Base-by-base conservation (phyloP, 2,113 vertebrate genomes). In the Tenebrosternarchus preto region DNA sequence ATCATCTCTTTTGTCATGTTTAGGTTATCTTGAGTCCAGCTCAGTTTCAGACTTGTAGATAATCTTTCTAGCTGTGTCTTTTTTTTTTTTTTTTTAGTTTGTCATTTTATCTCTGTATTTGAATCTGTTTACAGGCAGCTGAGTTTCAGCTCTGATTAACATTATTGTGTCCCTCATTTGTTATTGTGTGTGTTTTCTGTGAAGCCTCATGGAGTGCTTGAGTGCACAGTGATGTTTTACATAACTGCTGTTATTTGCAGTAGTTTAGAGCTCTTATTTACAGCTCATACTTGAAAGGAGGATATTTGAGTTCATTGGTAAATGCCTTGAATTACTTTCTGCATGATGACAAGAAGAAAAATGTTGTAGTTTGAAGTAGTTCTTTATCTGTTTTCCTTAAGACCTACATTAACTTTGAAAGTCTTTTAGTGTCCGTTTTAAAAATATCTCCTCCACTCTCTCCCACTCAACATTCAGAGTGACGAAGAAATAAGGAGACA, bases 401-500 rank as follows among this genome's bases (percentile, higher is more conserved):
- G n/a, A n/a, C n/a, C 46, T 56, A 25, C 68, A 50, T 19, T 20
- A 20, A 11, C 27, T 43, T 82, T 73, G n/a, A 22, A 43, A 64
- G 15, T 29, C 31, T 69, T 69, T 22, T 19, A 39, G 16, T 68
- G 19, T 36, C 55, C 77, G 46, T 39, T 27, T 39, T 27, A 39
- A 31, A 39, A 17, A 17, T 25, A 4, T 68, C 59, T 72, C 67
- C 31, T 74, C 73, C 33, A 64, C 55, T 46, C 46, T 67, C 66
- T 29, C 20, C 22, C 57, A 24, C 36, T 70, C 76, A 56, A 59
- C 72, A 50, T 72, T 73, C 73, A 80, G 25, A 84, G 84, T 83
- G 88, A 92, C 90, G 92, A 90, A 92, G 91, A 91, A 83, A 89
- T 85, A 63, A 39, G 46, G 78, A 83, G 86, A 83, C 80, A 84